These are phyloP conservation scores for Hippocampus guttulatus DNA, from an alignment of 2,113 vertebrate genomes.

Conservation along the genomic window DNA sequence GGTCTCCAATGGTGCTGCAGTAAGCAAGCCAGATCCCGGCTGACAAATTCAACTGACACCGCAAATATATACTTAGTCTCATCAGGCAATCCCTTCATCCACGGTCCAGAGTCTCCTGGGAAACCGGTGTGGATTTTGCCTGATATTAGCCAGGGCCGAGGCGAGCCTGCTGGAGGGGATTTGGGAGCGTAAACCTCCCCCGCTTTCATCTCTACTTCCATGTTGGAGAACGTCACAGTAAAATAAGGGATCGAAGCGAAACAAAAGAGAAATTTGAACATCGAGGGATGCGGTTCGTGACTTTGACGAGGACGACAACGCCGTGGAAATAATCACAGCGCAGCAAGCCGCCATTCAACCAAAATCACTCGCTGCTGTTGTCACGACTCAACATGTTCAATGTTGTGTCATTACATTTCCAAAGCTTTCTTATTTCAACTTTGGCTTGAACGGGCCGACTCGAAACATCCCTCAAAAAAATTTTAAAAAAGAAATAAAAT, in stretches of 20 bases:
- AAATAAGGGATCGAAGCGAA: constrained; percentile 42
- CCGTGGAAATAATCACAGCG: constrained; percentile 8
- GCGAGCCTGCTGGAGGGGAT: constrained; percentile 37
- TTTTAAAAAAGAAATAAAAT: neutral
- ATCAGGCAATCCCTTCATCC: constrained; percentile 58
- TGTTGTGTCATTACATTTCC: constrained; percentile 2
- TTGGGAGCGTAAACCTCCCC: constrained; percentile 48
- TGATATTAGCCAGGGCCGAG: constrained; percentile 52
- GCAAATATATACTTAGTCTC: constrained; percentile 58
- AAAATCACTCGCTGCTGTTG: neutral
- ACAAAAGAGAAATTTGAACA: constrained; percentile 30
- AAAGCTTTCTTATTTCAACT: neutral
- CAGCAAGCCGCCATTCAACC: neutral
- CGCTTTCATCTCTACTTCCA: constrained; percentile 55
- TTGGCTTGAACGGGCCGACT: neutral
- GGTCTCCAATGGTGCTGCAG: constrained; percentile 26
- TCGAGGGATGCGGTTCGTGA: constrained; percentile 30
- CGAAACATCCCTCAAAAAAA: neutral
- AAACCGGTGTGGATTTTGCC: constrained; percentile 47
- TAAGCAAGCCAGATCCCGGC: constrained; percentile 38
- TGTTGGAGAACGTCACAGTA: constrained; percentile 42
- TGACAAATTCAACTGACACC: constrained; percentile 57
- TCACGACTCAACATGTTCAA: neutral
- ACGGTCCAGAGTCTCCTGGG: constrained; percentile 49
- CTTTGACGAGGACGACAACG: constrained; percentile 23